These are phyloP conservation scores for Atta texana DNA, from an alignment of 1,140 invertebrate genomes.

Conservation along the genomic window DNA sequence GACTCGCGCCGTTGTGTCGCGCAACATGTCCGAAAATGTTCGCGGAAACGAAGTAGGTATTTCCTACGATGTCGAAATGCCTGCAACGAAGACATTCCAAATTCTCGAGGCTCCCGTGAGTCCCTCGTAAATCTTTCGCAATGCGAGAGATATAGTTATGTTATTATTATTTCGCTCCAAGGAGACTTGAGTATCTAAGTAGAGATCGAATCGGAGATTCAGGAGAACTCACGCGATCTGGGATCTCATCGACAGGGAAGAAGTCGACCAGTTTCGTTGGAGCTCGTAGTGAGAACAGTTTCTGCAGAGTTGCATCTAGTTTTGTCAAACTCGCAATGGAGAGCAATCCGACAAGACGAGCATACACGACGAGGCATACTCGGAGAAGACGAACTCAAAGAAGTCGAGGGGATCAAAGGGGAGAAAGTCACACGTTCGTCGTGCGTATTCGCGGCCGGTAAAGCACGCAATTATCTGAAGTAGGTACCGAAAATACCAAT, in stretches of 20 bases:
- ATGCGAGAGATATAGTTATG: slow-evolving; percentile 10
- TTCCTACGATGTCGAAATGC: slow-evolving; percentile 4
- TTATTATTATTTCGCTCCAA: slow-evolving; percentile 37
- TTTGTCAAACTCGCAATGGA: slow-evolving; percentile 22
- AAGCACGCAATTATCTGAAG: slow-evolving; percentile 66
- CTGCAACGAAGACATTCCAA: not conserved
- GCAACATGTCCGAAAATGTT: slow-evolving; percentile 2
- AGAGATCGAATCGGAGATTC: slow-evolving; percentile 22
- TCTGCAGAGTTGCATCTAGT: slow-evolving; percentile 20
- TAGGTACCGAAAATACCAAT: slow-evolving; percentile 78
- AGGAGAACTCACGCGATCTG: slow-evolving; percentile 1
- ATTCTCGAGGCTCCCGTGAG: not conserved
- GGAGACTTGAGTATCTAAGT: not conserved
- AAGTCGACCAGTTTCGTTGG: slow-evolving; percentile 19
- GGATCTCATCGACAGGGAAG: not conserved
- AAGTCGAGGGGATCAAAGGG: not conserved
- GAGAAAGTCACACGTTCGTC: slow-evolving; percentile 50
- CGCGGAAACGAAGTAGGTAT: slow-evolving; percentile 3
- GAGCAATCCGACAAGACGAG: not conserved
- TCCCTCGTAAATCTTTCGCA: slow-evolving; percentile 9
- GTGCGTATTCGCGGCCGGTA: slow-evolving; percentile 37
- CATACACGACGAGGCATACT: not conserved
- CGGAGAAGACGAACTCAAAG: not conserved
- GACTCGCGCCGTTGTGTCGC: not conserved
- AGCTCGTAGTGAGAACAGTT: not conserved